Base-by-base conservation (phyloP, 2,113 vertebrate genomes). In the Cebus imitator region DNA sequence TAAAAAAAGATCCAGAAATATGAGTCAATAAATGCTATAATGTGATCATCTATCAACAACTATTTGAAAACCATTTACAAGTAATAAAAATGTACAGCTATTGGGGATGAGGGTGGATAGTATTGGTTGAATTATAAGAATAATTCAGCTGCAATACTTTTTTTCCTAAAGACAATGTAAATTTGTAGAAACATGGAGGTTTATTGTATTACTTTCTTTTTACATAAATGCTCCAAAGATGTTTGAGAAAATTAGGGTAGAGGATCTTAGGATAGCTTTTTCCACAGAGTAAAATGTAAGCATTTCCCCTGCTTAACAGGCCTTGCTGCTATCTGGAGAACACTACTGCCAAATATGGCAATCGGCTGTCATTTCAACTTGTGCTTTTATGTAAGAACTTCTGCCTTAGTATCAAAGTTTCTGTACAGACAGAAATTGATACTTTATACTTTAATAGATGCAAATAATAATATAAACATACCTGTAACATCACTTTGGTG, bases 1-100 rank as follows among this genome's bases (percentile, higher is more conserved):
- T n/a, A 98, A 98, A 73, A 64, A 91, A 91, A 97, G 87, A 97
- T 84, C 85, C 78, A 97, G 4, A 70, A 11, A 61, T 2, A 35
- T 97, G 75, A 43, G 45, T 95, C 17, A 96, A 84, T 58, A 25
- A 96, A 70, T 1, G 40, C 30, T 17, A 86, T 75, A 94, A n/a
- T 7, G 70, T 66, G 78, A 97, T n/a, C 43, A 91, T 48, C 48
- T 91, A 94, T 9, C 4, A 11, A 82, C 52, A 95, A 61, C 30
- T 73, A 87, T 20, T 76, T 96, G 25, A 95, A 96, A 97, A 92
- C 35, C 20, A 92, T 57, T 94, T 12, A 88, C 48, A 66, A 25
- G 66, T 10, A 35, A 25, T 55, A 72, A 45, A 75, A 86, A 61
- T 16, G 4, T 68, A 91, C 21, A 83, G 21, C 43, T 90, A 58